Conservation (phyloP, 92 coral and sea anemone species). For the Phenganax stokvisi region DNA sequence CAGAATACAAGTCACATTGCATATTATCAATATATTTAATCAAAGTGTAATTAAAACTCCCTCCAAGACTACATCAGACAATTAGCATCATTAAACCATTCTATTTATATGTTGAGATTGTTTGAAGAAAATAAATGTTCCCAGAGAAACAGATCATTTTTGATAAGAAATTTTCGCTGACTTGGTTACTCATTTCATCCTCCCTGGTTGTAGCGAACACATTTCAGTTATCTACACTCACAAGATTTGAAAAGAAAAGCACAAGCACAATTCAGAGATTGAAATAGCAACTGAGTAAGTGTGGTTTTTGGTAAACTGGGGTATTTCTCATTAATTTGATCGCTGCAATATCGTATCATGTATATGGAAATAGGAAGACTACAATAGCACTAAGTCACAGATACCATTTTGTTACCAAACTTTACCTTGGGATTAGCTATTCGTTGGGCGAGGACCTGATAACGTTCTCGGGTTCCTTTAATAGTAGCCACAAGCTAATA, state of each 20-base stretch:
- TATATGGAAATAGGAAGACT: no score
- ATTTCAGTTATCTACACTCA: not conserved
- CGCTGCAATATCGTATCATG: no score
- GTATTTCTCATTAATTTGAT: no score
- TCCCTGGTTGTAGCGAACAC: not conserved
- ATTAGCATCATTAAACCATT: slow-evolving; percentile 9
- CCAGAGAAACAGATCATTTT: slow-evolving; percentile 9
- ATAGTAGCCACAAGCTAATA: no score
- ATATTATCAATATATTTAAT: not conserved
- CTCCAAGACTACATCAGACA: not conserved
- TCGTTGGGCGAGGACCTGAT: no score
- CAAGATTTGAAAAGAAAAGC: not conserved
- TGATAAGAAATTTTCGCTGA: not conserved
- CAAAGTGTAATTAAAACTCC: slow-evolving; percentile 1
- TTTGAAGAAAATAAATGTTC: slow-evolving; percentile 13
- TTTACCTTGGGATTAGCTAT: no score
- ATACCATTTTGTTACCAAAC: no score
- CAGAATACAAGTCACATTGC: not conserved
- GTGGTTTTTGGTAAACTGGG: no score
- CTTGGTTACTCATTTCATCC: not conserved
- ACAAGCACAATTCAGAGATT: not conserved
- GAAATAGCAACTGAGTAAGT: no score
- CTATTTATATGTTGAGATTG: slow-evolving; percentile 6
- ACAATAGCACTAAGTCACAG: no score
- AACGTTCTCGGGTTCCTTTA: no score